These are phyloP conservation scores for Parazoanthus swiftii DNA, from an alignment of 92 coral and sea anemone genomes.

Conservation along the genomic window DNA sequence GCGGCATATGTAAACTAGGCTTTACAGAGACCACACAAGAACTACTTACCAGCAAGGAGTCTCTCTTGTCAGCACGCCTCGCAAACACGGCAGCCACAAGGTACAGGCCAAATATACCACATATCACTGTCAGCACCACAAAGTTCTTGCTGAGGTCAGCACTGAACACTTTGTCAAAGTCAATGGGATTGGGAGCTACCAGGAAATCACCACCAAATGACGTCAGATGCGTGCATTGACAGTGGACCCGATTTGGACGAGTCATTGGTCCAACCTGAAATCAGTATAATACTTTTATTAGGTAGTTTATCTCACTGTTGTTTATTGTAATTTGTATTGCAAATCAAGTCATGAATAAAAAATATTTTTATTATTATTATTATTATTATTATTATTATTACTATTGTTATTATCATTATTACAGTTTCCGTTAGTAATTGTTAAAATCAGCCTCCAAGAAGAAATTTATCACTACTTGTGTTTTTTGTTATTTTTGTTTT, in stretches of 20 bases:
- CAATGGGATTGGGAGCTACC: slow-evolving; percentile 98
- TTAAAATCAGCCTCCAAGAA: too few relatives aligned
- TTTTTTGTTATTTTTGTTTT: too few relatives aligned
- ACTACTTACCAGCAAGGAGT: slow-evolving; percentile 66
- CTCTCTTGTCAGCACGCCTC: slow-evolving; percentile 80
- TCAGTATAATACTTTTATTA: neutral
- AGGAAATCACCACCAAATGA: slow-evolving; percentile 89
- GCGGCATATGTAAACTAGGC: too few relatives aligned
- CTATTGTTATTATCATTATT: too few relatives aligned
- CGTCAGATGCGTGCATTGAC: slow-evolving; percentile 89
- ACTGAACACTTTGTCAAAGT: slow-evolving; percentile 87
- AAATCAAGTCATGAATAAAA: too few relatives aligned
- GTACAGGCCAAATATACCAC: slow-evolving; percentile 81
- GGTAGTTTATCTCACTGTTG: neutral
- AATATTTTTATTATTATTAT: too few relatives aligned
- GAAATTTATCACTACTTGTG: too few relatives aligned
- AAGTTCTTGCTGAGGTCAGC: slow-evolving; percentile 89
- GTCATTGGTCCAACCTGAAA: slow-evolving; percentile 80
- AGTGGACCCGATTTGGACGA: slow-evolving; percentile 59
- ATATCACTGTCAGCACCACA: slow-evolving; percentile 72
- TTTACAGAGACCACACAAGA: neutral
- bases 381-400: too few relatives aligned
- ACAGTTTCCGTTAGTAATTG: too few relatives aligned
- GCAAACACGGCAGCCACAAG: slow-evolving; percentile 72
- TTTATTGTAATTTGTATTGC: too few relatives aligned